Base-by-base conservation (phyloP, 2,113 vertebrate species). In the Malurus elegans region DNA sequence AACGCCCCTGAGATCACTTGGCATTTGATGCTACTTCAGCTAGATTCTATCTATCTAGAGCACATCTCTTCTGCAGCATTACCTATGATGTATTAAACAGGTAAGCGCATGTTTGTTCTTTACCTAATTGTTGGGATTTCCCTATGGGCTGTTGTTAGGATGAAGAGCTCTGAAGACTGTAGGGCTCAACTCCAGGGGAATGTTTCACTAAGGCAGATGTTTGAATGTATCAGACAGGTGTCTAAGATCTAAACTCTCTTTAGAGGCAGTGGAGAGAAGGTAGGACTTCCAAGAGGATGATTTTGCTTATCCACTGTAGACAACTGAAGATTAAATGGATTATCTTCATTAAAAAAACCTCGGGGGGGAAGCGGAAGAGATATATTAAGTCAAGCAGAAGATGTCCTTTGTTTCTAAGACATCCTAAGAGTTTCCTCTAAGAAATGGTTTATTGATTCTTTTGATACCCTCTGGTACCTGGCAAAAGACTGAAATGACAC, bases 291-390 rank as follows among this genome's bases (percentile, higher is more conserved):
- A 58, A 66, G 9, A 44, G 47, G 18, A 71, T 51, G n/a, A 40
- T 66, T 73, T 74, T 79, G 28, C 51, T 57, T 8, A 54, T 36
- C 11, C 71, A 0, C 10, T 65, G 36, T 29, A 66, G 56, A 87
- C 19, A 62, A 4, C 0, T 86, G 28, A 84, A 66, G 60, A 85
- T 45, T 66, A 82, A 92, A 84, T 51, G 20, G 44, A 32, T 38
- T 6, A 32, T 23, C 18, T 11, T 67, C 23, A 48, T 56, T 8
- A 73, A 69, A 73, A 82, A 69, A 60, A 7, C 0, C 18, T 65
- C 75, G 24, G 28, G 6, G 6, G 5, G 3, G 0, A 38, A 38
- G 10, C n/a, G 32, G 2, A 12, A 9, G 11, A 60, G 15, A 23
- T 83, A 36, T 28, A 72, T 48, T 53, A 75, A 56, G 12, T 60